These are phyloP conservation scores for Neoascia interrupta DNA, from an alignment of 2,888 invertebrate species.

Conservation along the genomic window DNA sequence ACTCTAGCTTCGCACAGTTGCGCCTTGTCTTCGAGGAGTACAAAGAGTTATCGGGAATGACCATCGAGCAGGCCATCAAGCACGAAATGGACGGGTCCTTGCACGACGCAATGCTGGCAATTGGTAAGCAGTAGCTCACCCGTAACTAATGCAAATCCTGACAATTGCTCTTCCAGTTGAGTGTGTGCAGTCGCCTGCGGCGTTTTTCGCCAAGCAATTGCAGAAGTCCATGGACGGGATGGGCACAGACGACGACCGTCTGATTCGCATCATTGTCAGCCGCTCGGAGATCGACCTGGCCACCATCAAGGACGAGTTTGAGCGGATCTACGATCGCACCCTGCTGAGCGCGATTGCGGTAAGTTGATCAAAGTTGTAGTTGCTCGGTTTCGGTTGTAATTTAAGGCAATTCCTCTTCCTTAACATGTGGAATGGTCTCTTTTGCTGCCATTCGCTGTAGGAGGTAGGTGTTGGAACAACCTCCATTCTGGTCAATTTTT, in stretches of 20 bases:
- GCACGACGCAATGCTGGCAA: constrained; percentile 84
- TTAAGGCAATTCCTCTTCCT: constrained; percentile 38
- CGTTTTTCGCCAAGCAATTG: constrained; percentile 84
- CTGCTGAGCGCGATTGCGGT: constrained; percentile 83
- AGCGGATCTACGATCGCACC: constrained; percentile 84
- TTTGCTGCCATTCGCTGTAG: constrained; percentile 21
- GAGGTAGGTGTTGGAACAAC: no score
- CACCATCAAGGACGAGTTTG: constrained; percentile 85
- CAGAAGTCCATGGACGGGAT: constrained; percentile 84
- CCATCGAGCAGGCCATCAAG: constrained; percentile 85
- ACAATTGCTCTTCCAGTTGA: constrained; percentile 81
- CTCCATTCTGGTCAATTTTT: no score
- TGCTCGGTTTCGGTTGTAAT: constrained; percentile 13
- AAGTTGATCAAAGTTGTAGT: constrained; percentile 67
- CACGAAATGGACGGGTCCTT: constrained; percentile 84
- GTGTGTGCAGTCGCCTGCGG: constrained; percentile 83
- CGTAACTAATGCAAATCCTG: background rate
- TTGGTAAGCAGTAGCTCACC: constrained; percentile 80
- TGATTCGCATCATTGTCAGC: constrained; percentile 85
- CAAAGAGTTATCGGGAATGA: constrained; percentile 84
- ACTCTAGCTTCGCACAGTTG: constrained; percentile 87
- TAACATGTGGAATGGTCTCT: constrained; percentile 25
- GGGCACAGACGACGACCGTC: constrained; percentile 86
- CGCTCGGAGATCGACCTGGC: constrained; percentile 85
- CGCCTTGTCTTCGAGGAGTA: constrained; percentile 86